Base-by-base conservation (phyloP, 2,113 vertebrate genomes). In the Lophochroa leadbeateri region DNA sequence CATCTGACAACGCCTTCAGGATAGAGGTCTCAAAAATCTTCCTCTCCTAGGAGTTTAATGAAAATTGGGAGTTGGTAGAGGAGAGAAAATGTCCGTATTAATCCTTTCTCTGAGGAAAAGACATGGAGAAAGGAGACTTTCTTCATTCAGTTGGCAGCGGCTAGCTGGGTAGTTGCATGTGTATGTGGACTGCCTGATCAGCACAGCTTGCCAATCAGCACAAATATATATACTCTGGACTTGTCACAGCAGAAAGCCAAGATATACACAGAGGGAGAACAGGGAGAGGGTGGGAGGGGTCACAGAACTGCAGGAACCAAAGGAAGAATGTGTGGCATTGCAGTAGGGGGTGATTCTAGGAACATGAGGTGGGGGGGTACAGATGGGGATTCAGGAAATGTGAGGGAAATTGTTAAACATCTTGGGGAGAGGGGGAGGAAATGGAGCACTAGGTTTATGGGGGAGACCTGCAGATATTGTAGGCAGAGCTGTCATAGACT, bases 1-100 rank as follows among this genome's bases (percentile, higher is more conserved):
- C 72, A 60, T 88, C 83, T 91, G 88, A 92, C 88, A 92, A 81
- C 78, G 91, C 80, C 96, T 96, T 81, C 9, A 4, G 83, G 91
- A 90, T 8, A 92, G 64, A 84, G 43, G 86, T 74, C 86, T 94
- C 76, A 86, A 78, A 92, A 97, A 86, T 75, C 55, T 71, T 81
- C 43, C 86, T 89, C 69, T 88, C 86, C 35, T 29, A 75, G 80
- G 81, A 97, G 60, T 60, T 86, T 70, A 88, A 91, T 86, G 68
- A 91, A 92, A 91, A 83, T 58, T 7, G 21, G 85, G 71, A 46
- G 10, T 37, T 77, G 64, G 53, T 58, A 63, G 71, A 70, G 31
- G 53, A 63, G 37, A 74, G 49, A 90, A 96, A 97, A 96, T 74
- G 71, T 87, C 63, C 1, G 0, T 49, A 46, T 81, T 92, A 86